Evolutionary conservation across 1,140 invertebrate species (phyloP), one percentile per base, ranked within the genome.

Genomic region (Venturia canescens): DNA sequence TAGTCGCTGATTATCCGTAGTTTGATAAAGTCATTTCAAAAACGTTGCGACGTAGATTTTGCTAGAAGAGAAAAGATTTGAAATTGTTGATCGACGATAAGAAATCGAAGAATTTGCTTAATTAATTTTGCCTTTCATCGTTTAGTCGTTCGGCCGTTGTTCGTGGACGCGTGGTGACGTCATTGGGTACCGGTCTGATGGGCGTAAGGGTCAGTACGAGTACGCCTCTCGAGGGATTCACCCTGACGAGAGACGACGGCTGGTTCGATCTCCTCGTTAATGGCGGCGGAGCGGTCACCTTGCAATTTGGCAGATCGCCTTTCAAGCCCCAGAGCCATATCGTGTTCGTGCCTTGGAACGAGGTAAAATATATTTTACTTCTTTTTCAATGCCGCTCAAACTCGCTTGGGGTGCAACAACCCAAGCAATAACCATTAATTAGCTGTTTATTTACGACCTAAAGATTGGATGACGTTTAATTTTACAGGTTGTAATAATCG

Each of bases 211-310:
- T 99, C 0, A 97, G 97, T 77, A 98, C 96, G 9, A 97, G 96
- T 81, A 98, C 96, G 16, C 94, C 96, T 0, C 90, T 97, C 50
- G 98, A 98, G 93, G 98, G 98, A 0, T 99, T 98, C 90, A 99
- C 98, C 0, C 92, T 99, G 18, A 99, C 98, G 3, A 93, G 96
- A 82, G 96, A 97, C 84, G 97, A 97, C 86, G 97, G 97, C 60
- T 97, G 98, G 95, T 99, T 99, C 92, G 98, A 99, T 92, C 94
- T 99, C 6, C 94, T 99, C 86, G 98, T 99, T 18, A 99, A 99
- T 91, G 98, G 98, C 9, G 98, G 98, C 9, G 98, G 98, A 0
- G 97, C 98, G 0, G 97, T 99, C 0, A 98, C 97, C 0, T 91
- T 99, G 16, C 96, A 98, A 88, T 99, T 99, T 87, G 97, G 98